A percentile compares a stretch with the other conserved stretches of the same genome.
Conservation (phyloP, 1,140 invertebrate species). For the Drosophila prosaltans region DNA sequence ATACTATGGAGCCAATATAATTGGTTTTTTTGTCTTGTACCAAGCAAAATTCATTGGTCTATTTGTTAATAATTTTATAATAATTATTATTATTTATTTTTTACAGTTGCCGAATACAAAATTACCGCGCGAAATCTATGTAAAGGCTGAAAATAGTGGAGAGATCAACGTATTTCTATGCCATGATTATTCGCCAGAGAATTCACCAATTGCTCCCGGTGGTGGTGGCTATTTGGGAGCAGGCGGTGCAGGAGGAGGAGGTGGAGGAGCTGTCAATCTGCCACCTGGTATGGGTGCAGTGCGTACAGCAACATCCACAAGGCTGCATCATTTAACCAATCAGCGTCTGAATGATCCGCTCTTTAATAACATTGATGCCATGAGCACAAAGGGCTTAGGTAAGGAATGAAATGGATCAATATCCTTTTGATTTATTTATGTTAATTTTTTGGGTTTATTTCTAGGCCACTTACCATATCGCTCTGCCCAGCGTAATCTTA, state of each 20-base stretch:
- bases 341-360: slow-evolving; percentile 74
- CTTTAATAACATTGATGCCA: slow-evolving; percentile 78
- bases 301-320: slow-evolving; percentile 72
- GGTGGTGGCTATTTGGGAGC: slow-evolving; percentile 38
- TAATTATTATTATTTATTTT: not conserved
- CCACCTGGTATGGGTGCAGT: slow-evolving; percentile 51
- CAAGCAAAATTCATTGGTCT: not conserved
- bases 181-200: slow-evolving; percentile 87
- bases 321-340: slow-evolving; percentile 63
- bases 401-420: not conserved
- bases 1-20: slow-evolving; percentile 31
- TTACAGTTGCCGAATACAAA: slow-evolving; percentile 85
- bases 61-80: slow-evolving; percentile 24
- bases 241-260: not conserved
- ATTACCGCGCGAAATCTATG: slow-evolving; percentile 90
- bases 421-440: too few species aligned
- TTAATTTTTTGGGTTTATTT: not conserved
- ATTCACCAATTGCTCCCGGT: slow-evolving; percentile 68
- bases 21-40: slow-evolving; percentile 13
- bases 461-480: slow-evolving; percentile 60
- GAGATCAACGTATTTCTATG: slow-evolving; percentile 97
- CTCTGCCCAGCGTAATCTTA: slow-evolving; percentile 81
- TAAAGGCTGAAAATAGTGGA: slow-evolving; percentile 91
- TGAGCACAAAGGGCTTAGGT: slow-evolving; percentile 70
- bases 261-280: not conserved